A percentile compares a stretch with the other conserved stretches of the same genome.
Conservation (phyloP, 1,140 invertebrate species). For the Lerema accius region DNA sequence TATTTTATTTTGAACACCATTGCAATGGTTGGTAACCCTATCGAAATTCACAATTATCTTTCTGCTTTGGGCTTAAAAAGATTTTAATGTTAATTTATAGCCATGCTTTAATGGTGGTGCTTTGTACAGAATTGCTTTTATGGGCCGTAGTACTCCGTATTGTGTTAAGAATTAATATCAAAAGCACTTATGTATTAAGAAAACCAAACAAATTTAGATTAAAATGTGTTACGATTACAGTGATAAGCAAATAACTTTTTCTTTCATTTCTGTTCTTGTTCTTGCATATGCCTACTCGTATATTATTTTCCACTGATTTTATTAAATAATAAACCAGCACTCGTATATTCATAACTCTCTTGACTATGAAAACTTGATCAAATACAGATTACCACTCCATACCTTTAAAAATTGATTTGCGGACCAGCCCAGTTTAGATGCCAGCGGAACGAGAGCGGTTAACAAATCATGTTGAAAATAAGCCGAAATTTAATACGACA, state of each 20-base stretch:
- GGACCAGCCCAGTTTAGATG: not conserved
- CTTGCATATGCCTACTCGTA: too few relatives aligned
- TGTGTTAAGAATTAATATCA: not conserved
- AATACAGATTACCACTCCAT: not conserved
- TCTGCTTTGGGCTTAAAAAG: constrained; percentile 30
- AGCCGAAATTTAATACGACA: not conserved
- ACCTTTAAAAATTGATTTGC: not conserved
- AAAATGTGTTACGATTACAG: too few relatives aligned
- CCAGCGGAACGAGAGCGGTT: not conserved
- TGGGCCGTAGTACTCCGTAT: not conserved
- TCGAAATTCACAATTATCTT: constrained; percentile 19
- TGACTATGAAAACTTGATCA: too few relatives aligned
- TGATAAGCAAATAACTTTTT: too few relatives aligned
- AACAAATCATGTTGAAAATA: not conserved
- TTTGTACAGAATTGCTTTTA: constrained; percentile 18
- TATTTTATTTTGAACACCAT: too few relatives aligned
- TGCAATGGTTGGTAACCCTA: constrained; percentile 23
- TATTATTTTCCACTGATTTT: too few relatives aligned
- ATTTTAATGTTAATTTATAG: constrained; percentile 32
- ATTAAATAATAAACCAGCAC: too few relatives aligned
- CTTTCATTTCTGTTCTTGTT: too few relatives aligned
- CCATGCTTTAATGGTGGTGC: constrained; percentile 28
- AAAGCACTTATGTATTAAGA: not conserved
- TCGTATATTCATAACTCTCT: too few relatives aligned
- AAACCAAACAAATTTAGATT: too few relatives aligned